Conservation (phyloP, 1,140 invertebrate genomes). For the Octopus sinensis region DNA sequence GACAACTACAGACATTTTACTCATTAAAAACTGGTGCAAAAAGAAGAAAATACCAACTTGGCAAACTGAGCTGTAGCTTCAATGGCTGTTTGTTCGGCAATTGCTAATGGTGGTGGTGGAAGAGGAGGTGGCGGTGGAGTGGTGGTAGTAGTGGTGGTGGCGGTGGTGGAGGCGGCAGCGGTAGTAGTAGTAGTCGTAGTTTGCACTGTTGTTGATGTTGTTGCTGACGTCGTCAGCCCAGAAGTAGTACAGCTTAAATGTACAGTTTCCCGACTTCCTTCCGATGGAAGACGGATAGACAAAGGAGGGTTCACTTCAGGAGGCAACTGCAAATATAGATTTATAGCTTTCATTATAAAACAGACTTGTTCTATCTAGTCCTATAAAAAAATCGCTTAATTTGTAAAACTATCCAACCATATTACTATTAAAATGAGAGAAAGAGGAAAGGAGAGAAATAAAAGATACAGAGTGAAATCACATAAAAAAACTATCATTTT, state of each 20-base stretch:
- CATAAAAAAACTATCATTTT: no score
- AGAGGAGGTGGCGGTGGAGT: conserved; percentile 18
- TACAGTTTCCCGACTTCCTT: background rate
- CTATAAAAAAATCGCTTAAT: no score
- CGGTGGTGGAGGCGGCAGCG: no score
- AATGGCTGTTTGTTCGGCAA: conserved; percentile 32
- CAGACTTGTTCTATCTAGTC: no score
- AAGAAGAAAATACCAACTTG: background rate
- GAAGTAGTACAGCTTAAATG: background rate
- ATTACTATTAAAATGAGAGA: no score
- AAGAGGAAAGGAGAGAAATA: no score
- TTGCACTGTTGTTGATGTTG: conserved; percentile 13
- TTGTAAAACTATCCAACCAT: no score
- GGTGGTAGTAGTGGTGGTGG: no score
- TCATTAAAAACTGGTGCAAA: background rate
- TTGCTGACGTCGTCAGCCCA: background rate
- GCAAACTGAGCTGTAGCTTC: conserved; percentile 18
- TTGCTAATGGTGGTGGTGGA: conserved; percentile 34
- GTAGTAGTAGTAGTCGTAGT: conserved; percentile 9
- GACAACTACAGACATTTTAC: no score
- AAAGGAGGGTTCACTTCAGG: background rate
- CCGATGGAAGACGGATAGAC: background rate
- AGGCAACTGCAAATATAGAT: background rate
- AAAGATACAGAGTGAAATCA: no score
- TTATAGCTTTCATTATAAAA: no score